Conservation (phyloP, 2,113 vertebrate species). For the Physeter macrocephalus region DNA sequence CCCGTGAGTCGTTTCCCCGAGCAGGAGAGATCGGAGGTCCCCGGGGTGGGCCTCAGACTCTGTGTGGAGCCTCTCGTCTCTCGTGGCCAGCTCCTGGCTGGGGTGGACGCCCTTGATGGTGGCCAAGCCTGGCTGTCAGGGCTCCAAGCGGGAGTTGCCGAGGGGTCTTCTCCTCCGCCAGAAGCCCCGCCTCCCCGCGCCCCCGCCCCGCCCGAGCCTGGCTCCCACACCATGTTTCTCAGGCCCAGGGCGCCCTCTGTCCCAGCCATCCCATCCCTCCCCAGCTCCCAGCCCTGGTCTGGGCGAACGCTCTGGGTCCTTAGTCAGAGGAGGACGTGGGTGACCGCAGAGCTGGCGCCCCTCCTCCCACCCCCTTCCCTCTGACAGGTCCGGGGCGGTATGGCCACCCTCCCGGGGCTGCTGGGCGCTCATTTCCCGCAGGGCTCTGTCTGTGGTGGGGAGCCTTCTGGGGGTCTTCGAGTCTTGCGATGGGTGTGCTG, state of each 20-base stretch:
- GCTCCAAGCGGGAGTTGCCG: neutral
- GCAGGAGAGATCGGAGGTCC: neutral
- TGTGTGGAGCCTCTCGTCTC: neutral
- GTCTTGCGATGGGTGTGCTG: no score
- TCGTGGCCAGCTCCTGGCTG: neutral
- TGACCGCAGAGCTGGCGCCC: rapidly evolving
- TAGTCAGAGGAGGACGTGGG: rapidly evolving
- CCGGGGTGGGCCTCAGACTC: rapidly evolving
- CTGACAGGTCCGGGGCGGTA: rapidly evolving
- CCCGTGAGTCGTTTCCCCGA: rapidly evolving
- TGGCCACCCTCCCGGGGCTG: rapidly evolving
- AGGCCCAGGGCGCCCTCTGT: rapidly evolving
- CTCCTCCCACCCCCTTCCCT: rapidly evolving
- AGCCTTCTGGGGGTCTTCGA: neutral
- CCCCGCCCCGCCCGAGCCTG: neutral
- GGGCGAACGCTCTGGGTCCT: rapidly evolving
- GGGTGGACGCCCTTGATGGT: no score
- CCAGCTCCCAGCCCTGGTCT: neutral
- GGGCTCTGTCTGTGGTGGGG: neutral
- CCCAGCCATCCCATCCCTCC: neutral
- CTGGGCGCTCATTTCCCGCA: neutral
- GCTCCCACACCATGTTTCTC: rapidly evolving
- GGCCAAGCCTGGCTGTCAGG: neutral
- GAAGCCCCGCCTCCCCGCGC: neutral
- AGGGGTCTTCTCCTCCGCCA: neutral